Evolutionary conservation across 2,797 vertebrate genomes (phyloP).

Genomic region (Manis pentadactyla): DNA sequence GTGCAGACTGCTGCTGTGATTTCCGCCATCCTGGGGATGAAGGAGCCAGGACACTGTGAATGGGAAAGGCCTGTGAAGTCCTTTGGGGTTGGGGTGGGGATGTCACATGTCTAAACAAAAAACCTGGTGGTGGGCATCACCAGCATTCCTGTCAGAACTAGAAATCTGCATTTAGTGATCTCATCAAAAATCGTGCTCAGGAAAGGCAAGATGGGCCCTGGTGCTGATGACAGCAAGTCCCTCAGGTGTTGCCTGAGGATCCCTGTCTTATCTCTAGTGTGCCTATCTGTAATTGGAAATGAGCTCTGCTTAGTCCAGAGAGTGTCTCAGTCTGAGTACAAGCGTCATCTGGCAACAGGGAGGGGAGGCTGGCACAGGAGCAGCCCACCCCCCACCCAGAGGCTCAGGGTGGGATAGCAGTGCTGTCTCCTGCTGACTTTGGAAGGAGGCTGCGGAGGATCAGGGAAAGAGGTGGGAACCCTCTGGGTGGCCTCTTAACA

Average conservation of each 20-base stretch:
- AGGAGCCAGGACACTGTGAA: too few relatives aligned
- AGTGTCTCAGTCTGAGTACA: not conserved
- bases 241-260: constrained; percentile 51
- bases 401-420: constrained; percentile 40
- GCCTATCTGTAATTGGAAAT: constrained; percentile 79
- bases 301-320: constrained; percentile 57
- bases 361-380: not conserved
- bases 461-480: not conserved
- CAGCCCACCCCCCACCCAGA: constrained; percentile 50
- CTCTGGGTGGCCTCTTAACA: not conserved
- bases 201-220: not conserved
- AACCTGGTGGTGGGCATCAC: not conserved
- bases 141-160: not conserved
- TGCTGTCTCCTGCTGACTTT: not conserved
- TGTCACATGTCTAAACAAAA: not conserved
- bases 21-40: not conserved
- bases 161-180: not conserved
- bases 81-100: not conserved
- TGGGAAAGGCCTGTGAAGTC: not conserved
- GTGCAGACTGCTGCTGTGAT: not conserved
- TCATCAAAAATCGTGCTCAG: not conserved
- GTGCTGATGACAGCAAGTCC: constrained; percentile 68
- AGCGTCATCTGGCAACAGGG: not conserved
- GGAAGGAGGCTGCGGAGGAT: not conserved
- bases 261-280: constrained; percentile 81